These are phyloP conservation scores for Epistrophe eligans DNA, from an alignment of 2,888 invertebrate species.

Conservation along the genomic window DNA sequence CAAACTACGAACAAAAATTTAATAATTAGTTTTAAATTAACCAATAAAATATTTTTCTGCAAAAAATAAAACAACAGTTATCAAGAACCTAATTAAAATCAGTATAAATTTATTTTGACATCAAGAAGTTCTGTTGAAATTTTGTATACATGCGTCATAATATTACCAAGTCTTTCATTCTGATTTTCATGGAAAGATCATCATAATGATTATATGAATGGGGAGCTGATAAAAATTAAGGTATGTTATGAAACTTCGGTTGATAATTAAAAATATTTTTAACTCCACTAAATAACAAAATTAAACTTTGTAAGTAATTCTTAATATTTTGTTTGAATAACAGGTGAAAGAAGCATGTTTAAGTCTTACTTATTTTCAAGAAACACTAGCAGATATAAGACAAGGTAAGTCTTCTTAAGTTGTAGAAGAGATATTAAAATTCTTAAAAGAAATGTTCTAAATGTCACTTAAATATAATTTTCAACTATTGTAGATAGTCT, in stretches of 20 bases:
- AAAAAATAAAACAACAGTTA: neutral
- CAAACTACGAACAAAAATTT: neutral
- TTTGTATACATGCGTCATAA: neutral
- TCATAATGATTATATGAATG: neutral
- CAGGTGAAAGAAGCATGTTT: neutral
- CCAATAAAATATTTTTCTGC: neutral
- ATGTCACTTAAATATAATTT: no score
- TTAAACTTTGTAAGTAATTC: neutral
- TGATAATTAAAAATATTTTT: no score
- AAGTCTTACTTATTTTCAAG: neutral
- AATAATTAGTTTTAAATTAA: neutral
- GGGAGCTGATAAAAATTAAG: neutral
- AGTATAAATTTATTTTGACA: neutral
- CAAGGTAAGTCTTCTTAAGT: neutral
- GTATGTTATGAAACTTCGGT: neutral
- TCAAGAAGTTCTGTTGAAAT: neutral
- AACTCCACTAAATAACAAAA: no score
- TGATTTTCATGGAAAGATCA: neutral
- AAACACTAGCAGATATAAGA: neutral
- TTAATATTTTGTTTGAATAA: neutral
- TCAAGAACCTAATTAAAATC: neutral
- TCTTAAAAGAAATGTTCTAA: no score
- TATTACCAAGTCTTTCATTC: neutral
- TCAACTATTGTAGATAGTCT: no score
- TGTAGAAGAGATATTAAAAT: no score